These are phyloP conservation scores for Stegodyphus mimosarum DNA, from an alignment of 1,140 invertebrate genomes.

Conservation along the genomic window DNA sequence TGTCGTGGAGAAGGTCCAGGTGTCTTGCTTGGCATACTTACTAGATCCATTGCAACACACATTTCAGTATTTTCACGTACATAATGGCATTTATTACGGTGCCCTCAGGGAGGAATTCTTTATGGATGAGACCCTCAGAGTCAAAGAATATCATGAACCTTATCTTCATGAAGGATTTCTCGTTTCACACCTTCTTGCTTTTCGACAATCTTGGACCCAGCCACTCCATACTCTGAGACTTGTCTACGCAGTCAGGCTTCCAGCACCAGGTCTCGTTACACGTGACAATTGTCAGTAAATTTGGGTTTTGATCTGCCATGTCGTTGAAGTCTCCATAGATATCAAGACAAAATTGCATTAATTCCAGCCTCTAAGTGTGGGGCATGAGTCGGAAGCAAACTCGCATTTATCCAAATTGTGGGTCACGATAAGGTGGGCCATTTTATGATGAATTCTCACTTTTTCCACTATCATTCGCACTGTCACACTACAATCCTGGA, in stretches of 20 bases:
- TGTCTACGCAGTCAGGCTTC: slow-evolving; percentile 9
- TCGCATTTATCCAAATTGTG: background rate
- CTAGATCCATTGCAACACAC: slow-evolving; percentile 50
- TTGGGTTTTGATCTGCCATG: background rate
- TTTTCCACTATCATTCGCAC: slow-evolving; percentile 16
- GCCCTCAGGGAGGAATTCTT: slow-evolving; percentile 53
- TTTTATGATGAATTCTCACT: background rate
- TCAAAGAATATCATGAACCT: slow-evolving; percentile 50
- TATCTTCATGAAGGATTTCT: background rate
- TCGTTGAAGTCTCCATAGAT: background rate
- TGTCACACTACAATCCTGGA: slow-evolving; percentile 11
- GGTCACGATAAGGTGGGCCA: background rate
- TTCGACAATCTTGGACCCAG: background rate
- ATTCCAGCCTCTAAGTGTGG: background rate
- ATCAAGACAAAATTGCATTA: slow-evolving; percentile 25
- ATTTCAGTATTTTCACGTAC: slow-evolving; percentile 53
- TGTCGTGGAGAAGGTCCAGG: slow-evolving; percentile 25
- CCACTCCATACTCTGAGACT: slow-evolving; percentile 13
- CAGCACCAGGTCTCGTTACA: no score
- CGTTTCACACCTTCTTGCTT: slow-evolving; percentile 1
- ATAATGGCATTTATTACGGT: slow-evolving; percentile 53
- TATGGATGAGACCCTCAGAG: slow-evolving; percentile 43
- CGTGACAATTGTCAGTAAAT: no score
- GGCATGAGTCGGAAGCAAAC: slow-evolving; percentile 13
- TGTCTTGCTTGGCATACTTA: slow-evolving; percentile 50